Evolutionary conservation across 2,113 vertebrate species (phyloP), one percentile per base, ranked within the genome.

Genomic region (Cavia aperea): DNA sequence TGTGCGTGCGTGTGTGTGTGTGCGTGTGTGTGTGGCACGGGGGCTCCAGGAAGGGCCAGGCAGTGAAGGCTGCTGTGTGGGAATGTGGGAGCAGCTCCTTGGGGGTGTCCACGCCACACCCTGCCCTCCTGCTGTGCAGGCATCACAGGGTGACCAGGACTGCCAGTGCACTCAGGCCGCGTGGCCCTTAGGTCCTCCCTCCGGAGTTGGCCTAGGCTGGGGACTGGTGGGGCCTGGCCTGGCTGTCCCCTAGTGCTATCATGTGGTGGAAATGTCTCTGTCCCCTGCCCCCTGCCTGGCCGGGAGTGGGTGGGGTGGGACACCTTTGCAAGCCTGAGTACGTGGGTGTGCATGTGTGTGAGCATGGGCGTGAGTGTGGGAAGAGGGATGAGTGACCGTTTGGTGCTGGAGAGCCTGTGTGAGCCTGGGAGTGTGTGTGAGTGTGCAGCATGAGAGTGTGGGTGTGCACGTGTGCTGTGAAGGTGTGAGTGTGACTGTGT

Each of bases 131-230:
- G 82, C 21, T 0, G 1, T 16, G 49, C 1, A 14, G 33, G 16
- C 0, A 12, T 39, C 66, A 23, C 2, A 21, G 8, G 73, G 60
- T 60, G 39, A 11, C 31, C 1, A 0, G 4, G 70, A 23, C 16
- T 60, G 88, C 63, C 5, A 13, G 4, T 31, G 73, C 24, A 46
- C 73, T 49, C 46, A 49, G 26, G 73, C 43, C 73, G 7, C 3
- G 26, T 29, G 43, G 73, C 16, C 26, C 26, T 49, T 26, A 77
- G 73, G 73, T 16, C 24, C 26, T 49, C 21, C 24, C 43, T 77
- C 11, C 12, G 46, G 73, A 77, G 43, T 26, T 49, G 43, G 46
- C 26, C 73, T 31, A 46, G 13, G 26, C 26, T 31, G 43, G 73
- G 73, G 43, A 49, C 43, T 29, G 6, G 73, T 31, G 73, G 19